A percentile compares a stretch with the other conserved stretches of the same genome.
Conservation (phyloP, 1,140 invertebrate genomes). For the Drosophila sturtevanti region DNA sequence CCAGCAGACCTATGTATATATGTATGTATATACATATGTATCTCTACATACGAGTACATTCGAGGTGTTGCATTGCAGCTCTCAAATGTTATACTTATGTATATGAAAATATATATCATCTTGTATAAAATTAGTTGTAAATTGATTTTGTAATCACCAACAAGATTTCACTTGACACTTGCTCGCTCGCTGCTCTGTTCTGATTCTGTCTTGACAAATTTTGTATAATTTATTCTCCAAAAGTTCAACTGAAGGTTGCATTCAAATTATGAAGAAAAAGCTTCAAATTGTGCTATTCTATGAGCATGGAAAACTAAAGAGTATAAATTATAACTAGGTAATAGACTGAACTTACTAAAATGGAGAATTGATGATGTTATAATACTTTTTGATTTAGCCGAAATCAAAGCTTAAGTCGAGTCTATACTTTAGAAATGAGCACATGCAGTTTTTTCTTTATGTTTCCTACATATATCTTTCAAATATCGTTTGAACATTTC, state of each 20-base stretch:
- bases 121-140: slow-evolving; percentile 38
- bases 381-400: no score
- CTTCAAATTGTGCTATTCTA: neutral
- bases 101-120: neutral
- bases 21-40: neutral
- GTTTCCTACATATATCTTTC: no score
- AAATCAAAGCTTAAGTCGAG: no score
- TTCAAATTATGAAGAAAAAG: neutral
- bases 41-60: neutral
- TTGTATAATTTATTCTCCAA: neutral
- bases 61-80: slow-evolving; percentile 5
- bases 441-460: no score
- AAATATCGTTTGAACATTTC: no score
- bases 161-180: slow-evolving; percentile 29
- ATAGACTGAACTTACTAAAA: no score
- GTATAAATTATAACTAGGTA: no score
- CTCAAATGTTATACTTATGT: neutral
- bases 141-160: slow-evolving; percentile 46
- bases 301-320: neutral
- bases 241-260: neutral
- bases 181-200: neutral
- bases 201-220: no score
- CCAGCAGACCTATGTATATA: neutral
- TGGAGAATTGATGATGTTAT: no score
- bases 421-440: no score